Percentiles rank a stretch among this genome's conserved stretches.
These are phyloP conservation scores for Drosophila busckii DNA, from an alignment of 1,140 invertebrate species.

Conservation along the genomic window DNA sequence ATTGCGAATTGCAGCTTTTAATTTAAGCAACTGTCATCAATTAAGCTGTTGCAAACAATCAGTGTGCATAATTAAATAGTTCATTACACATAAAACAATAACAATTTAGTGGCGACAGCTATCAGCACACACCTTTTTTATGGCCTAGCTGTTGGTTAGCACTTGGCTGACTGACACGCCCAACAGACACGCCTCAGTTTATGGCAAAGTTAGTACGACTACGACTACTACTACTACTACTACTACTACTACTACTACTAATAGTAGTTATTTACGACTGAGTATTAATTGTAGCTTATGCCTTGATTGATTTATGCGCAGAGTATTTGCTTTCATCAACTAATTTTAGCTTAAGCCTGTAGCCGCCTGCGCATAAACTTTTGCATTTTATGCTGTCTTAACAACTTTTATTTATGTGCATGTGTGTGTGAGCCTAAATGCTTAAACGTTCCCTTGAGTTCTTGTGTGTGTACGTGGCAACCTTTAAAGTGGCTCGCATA, in stretches of 20 bases:
- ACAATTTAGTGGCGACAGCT: slow-evolving; percentile 20
- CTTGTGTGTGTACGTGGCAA: slow-evolving; percentile 8
- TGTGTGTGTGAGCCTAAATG: slow-evolving; percentile 4
- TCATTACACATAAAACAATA: slow-evolving; percentile 39
- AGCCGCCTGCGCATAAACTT: slow-evolving; percentile 1
- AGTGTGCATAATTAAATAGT: slow-evolving; percentile 65
- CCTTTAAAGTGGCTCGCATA: slow-evolving; percentile 25
- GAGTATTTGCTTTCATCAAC: too few relatives aligned
- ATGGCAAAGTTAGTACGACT: too few relatives aligned
- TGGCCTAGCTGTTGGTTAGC: too few relatives aligned
- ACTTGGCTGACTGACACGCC: too few relatives aligned
- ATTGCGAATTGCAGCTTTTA: too few relatives aligned
- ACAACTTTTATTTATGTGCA: slow-evolving; percentile 15
- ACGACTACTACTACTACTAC: too few relatives aligned
- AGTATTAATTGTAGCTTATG: too few relatives aligned
- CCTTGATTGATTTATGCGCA: not conserved
- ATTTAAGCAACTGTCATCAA: slow-evolving; percentile 44
- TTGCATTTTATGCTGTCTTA: slow-evolving; percentile 10
- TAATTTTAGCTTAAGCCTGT: too few relatives aligned
- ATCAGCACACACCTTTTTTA: too few relatives aligned
- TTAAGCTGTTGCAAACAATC: slow-evolving; percentile 67
- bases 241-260: too few relatives aligned
- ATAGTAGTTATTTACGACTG: too few relatives aligned
- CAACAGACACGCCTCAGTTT: too few relatives aligned
- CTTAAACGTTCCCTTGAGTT: slow-evolving; percentile 27